Evolutionary conservation across 2,113 vertebrate species (phyloP).

Genomic region (Cromileptes altivelis): DNA sequence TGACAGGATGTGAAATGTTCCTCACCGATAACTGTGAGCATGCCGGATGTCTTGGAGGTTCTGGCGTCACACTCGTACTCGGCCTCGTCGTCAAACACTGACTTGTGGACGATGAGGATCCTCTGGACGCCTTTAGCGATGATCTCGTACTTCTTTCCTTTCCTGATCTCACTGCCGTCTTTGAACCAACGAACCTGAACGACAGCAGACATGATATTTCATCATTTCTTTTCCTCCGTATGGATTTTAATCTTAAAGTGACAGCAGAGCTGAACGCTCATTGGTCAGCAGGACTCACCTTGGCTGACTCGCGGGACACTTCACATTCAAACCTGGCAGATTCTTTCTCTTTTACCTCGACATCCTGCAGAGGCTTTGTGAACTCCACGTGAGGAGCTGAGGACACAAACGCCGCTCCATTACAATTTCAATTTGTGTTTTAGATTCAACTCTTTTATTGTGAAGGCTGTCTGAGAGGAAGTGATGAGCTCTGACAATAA

Average conservation of each 20-base stretch:
- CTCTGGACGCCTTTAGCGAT: constrained; percentile 91
- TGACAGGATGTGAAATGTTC: neutral
- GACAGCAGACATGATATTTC: neutral
- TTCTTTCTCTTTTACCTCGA: constrained; percentile 96
- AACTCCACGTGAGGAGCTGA: constrained; percentile 95
- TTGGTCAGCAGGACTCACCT: constrained; percentile 82
- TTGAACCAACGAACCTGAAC: constrained; percentile 92
- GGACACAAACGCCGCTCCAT: constrained; percentile 12
- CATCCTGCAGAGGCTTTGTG: constrained; percentile 92
- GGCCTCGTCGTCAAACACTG: constrained; percentile 94
- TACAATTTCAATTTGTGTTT: no score
- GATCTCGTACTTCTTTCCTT: constrained; percentile 98
- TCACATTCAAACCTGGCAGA: constrained; percentile 96
- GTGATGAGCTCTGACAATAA: no score
- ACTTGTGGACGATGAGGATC: constrained; percentile 93
- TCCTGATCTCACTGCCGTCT: constrained; percentile 95
- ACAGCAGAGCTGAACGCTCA: neutral
- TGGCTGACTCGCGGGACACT: constrained; percentile 93
- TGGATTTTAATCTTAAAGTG: no score
- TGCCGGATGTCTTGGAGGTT: constrained; percentile 91
- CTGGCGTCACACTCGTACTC: constrained; percentile 97
- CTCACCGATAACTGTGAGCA: constrained; percentile 96
- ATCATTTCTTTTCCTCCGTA: no score
- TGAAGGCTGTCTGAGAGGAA: no score
- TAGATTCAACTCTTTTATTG: no score